These are phyloP conservation scores for Heterohyrax brucei DNA, from an alignment of 2,797 vertebrate species.

Conservation along the genomic window DNA sequence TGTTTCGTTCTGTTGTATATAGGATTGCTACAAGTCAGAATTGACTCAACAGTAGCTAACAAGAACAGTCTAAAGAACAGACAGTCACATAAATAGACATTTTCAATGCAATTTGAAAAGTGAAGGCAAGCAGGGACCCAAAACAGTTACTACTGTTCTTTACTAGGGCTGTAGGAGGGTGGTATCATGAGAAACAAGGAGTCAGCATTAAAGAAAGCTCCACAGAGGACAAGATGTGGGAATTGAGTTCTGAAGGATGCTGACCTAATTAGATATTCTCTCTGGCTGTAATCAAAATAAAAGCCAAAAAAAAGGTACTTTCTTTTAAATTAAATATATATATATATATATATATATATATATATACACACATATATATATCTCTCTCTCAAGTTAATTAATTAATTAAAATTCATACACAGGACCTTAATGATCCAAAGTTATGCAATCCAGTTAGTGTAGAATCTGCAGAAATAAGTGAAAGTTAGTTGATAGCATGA, in stretches of 20 bases:
- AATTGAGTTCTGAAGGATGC: not conserved
- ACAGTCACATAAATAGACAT: not conserved
- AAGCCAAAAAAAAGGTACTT: too few species aligned
- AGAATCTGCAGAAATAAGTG: not conserved
- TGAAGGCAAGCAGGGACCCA: not conserved
- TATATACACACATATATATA: too few species aligned
- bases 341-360: too few species aligned
- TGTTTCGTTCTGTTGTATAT: too few species aligned
- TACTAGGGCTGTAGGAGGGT: not conserved
- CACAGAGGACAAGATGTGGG: not conserved
- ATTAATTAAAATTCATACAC: conserved; percentile 20
- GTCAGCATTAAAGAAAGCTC: not conserved
- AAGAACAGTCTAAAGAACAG: not conserved
- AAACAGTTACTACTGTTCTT: not conserved
- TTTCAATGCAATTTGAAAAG: not conserved
- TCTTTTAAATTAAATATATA: not conserved
- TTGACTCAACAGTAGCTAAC: too few species aligned
- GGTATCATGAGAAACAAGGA: not conserved
- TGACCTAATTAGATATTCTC: not conserved
- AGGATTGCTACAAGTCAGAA: too few species aligned
- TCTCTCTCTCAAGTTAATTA: conserved; percentile 8
- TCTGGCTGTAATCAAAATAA: not conserved
- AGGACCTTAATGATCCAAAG: not conserved
- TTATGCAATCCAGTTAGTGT: not conserved
- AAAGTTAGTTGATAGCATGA: not conserved